Percentiles rank a stretch among this genome's conserved stretches.
Evolutionary conservation across 2,888 invertebrate species (phyloP).

Genomic region (Frankliniella fusca): DNA sequence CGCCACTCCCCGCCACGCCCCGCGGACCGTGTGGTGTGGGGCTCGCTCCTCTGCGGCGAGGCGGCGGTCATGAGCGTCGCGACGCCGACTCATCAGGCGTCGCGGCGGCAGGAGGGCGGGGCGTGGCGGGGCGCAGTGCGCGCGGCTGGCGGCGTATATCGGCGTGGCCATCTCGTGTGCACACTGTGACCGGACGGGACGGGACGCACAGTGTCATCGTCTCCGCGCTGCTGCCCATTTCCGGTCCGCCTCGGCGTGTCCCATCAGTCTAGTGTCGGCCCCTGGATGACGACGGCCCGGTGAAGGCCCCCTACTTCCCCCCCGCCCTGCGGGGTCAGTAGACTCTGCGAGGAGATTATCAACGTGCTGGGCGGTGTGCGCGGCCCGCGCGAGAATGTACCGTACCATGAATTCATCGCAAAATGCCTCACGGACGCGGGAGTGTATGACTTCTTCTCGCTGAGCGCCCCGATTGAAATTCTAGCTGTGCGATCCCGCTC

Average conservation of each 20-base stretch:
- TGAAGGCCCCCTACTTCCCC: background rate
- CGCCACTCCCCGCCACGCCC: background rate
- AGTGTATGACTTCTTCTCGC: no score
- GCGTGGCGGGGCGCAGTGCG: background rate
- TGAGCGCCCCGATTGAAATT: no score
- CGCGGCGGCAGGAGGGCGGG: background rate
- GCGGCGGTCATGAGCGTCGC: no score
- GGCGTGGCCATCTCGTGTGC: conserved; percentile 16
- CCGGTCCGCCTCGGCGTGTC: background rate
- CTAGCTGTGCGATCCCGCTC: no score
- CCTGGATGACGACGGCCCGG: background rate
- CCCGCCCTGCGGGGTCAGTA: background rate
- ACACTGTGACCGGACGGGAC: conserved; percentile 16
- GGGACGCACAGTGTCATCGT: conserved; percentile 18
- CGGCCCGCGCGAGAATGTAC: no score
- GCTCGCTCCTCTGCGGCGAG: no score
- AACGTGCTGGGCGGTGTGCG: no score
- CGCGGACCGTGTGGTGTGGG: background rate
- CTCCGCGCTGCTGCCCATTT: conserved; percentile 16
- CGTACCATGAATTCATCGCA: no score
- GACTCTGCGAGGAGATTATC: background rate
- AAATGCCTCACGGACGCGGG: no score
- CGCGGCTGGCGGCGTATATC: background rate
- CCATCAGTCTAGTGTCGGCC: background rate
- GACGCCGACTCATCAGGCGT: no score